Evolutionary conservation across 2,888 invertebrate genomes (phyloP), one percentile per base, ranked within the genome.

Genomic region (Eutolmus rufibarbis): DNA sequence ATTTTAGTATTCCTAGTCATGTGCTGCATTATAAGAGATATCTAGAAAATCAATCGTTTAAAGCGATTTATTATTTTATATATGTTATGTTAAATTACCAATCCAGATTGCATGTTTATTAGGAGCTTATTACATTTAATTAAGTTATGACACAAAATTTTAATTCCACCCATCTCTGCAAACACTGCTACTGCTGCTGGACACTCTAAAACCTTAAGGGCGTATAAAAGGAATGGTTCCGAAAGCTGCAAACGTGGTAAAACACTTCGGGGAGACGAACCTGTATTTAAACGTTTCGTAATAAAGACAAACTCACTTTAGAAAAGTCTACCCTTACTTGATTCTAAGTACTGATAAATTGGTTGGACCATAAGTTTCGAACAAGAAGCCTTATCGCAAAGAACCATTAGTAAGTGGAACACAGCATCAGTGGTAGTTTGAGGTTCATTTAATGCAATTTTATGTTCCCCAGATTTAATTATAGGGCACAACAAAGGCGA

Each of bases 221-320:
- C 95, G 90, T 97, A 96, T 94, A 97, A 96, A 85, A 98, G 94
- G 91, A 98, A 94, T 2, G 97, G 97, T 92, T 97, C 97, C 0
- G 98, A 98, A 9, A 98, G 93, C 89, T 95, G 95, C 43, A 93
- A 89, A 34, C 92, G 91, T 7, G 93, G 93, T 87, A 93, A 89
- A 46, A 91, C 90, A 74, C 91, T 91, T 2, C 92, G 91, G 66
- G 92, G 91, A 34, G 91, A 90, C n/a, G 92, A 92, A 79, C 91
- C 92, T 92, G 46, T 23, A 28, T 28, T 23, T 74, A 9, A 84
- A 66, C 34, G 2, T 14, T 5, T 74, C 4, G 31, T 23, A 51
- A 34, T 87, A 78, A 5, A 14, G 43, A n/a, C 2, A 78, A 43
- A 78, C 5, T n/a, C 1, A 16, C 1, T 46, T 14, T 37, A 2